phyloP scores from a whole-genome alignment of 2,113 vertebrate genomes.

The Dendrocopos noguchii region DNA sequence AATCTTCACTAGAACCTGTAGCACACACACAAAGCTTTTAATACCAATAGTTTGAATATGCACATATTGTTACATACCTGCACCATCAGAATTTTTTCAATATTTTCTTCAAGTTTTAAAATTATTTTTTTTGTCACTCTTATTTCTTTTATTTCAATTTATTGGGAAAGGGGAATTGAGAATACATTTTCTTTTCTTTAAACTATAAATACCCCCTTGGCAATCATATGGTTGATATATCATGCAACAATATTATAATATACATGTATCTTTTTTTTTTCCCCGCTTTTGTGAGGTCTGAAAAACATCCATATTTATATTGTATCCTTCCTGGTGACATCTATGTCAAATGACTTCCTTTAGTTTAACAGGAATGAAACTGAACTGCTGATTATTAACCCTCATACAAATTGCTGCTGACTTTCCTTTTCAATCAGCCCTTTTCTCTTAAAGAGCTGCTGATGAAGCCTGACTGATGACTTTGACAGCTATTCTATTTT shows the following conservation, averaged over 20 bases:
- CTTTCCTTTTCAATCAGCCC: slow-evolving; percentile 34
- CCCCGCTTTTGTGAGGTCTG: not conserved
- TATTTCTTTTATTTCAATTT: not conserved
- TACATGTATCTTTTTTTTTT: not conserved
- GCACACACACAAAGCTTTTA: not conserved
- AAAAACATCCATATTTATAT: slow-evolving; percentile 24
- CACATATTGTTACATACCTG: not conserved
- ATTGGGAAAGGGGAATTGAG: fast-evolving
- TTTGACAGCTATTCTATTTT: slow-evolving; percentile 45
- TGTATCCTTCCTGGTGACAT: not conserved
- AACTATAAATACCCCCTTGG: not conserved
- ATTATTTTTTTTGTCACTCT: not conserved
- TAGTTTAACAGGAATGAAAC: slow-evolving; percentile 44
- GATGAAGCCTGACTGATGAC: slow-evolving; percentile 40
- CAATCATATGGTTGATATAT: not conserved
- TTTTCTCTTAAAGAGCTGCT: slow-evolving; percentile 27
- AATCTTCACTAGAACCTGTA: not conserved
- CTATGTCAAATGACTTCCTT: slow-evolving; percentile 38
- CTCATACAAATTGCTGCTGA: slow-evolving; percentile 29
- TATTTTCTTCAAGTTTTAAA: not conserved
- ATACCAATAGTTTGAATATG: not conserved
- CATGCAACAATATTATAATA: not conserved
- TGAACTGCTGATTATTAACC: slow-evolving; percentile 46
- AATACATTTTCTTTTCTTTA: not conserved
- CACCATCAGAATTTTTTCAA: not conserved